phyloP scores from a whole-genome alignment of 23 tunicate species.

The Diplosoma virens region DNA sequence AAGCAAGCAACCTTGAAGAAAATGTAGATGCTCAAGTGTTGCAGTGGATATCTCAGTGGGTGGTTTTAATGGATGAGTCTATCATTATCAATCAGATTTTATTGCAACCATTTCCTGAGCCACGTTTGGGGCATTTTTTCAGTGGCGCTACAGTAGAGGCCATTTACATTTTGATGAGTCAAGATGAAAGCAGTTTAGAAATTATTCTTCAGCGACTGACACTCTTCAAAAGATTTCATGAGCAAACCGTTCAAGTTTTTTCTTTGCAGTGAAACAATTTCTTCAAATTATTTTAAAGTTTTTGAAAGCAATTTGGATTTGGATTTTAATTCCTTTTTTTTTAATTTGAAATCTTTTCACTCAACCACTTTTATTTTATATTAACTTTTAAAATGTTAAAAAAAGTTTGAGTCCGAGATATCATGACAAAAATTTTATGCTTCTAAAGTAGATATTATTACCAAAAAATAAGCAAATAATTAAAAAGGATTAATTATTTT shows the following conservation, averaged over 20 bases:
- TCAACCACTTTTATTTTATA: too few species aligned
- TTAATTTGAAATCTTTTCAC: too few species aligned
- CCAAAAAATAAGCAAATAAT: too few species aligned
- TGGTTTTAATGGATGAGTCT: constrained; percentile 22
- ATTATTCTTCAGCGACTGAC: neutral
- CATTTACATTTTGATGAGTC: neutral
- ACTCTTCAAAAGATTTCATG: neutral
- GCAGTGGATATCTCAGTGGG: constrained; percentile 23
- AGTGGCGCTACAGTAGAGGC: neutral
- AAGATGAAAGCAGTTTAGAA: neutral
- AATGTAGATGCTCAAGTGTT: constrained; percentile 1
- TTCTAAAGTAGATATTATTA: too few species aligned
- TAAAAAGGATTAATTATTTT: too few species aligned
- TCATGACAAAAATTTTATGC: too few species aligned
- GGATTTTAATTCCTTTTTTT: too few species aligned
- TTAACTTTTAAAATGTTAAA: too few species aligned
- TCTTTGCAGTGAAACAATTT: too few species aligned
- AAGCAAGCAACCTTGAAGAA: neutral
- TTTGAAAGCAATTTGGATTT: too few species aligned
- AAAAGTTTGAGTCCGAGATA: too few species aligned
- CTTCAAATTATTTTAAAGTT: too few species aligned
- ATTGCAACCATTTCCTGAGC: constrained; percentile 22
- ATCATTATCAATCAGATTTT: constrained; percentile 17
- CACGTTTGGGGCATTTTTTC: constrained; percentile 11
- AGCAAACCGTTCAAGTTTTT: neutral